phyloP scores from a whole-genome alignment of 2,888 invertebrate genomes.

The Drosophila basisetae region DNA sequence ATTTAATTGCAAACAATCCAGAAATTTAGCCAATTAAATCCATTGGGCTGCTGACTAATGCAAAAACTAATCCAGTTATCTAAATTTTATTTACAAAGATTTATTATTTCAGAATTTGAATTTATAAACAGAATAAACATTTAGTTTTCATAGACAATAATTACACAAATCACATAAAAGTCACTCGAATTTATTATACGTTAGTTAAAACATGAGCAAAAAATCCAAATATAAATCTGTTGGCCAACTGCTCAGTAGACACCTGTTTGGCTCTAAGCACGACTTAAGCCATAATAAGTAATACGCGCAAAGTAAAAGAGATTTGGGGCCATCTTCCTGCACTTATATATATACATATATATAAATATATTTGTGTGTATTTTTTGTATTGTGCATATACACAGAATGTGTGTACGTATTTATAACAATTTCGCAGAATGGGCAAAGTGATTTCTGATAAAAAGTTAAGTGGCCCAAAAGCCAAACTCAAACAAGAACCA shows the following conservation, averaged over 20 bases:
- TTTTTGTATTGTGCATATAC: background rate
- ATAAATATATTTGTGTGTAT: conserved; percentile 4
- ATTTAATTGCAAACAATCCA: background rate
- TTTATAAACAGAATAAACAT: background rate
- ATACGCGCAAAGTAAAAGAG: conserved; percentile 13
- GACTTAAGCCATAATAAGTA: conserved; percentile 17
- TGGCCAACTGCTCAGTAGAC: conserved; percentile 5
- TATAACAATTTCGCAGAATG: conserved; percentile 72
- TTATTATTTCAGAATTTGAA: too few relatives aligned
- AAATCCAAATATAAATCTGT: background rate
- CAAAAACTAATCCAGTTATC: too few relatives aligned
- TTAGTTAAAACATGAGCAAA: background rate
- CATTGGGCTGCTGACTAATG: too few relatives aligned
- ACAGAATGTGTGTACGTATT: conserved; percentile 17
- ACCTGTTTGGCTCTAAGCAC: conserved; percentile 43
- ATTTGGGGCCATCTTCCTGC: conserved; percentile 24
- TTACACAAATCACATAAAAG: background rate
- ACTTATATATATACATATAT: conserved; percentile 1
- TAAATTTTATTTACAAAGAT: background rate
- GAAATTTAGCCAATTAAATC: background rate
- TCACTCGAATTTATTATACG: background rate
- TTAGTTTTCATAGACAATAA: background rate
- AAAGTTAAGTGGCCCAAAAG: conserved; percentile 77
- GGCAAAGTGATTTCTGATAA: conserved; percentile 76
- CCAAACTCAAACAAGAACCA: conserved; percentile 44